Percentiles rank a stretch among this genome's conserved stretches.
phyloP scores from a whole-genome alignment of 2,113 vertebrate species.

The Abramis brama region DNA sequence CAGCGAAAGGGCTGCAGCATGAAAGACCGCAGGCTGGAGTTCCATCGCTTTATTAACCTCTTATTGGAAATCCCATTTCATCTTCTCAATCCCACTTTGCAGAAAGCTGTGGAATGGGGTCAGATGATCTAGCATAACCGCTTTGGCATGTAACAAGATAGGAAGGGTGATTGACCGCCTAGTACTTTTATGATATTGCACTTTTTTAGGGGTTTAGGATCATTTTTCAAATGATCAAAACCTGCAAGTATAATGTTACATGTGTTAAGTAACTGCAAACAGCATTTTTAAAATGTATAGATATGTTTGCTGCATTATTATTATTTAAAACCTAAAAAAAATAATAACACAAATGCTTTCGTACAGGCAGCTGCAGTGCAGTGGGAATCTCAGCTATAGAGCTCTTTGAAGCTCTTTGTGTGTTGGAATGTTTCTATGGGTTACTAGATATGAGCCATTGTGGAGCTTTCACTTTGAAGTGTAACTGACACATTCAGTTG shows the following conservation, averaged over 20 bases:
- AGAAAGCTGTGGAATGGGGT: not conserved
- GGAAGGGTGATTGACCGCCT: not conserved
- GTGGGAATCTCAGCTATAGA: not conserved
- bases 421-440: conserved; percentile 35
- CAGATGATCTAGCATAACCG: not conserved
- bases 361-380: not conserved
- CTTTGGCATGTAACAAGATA: not conserved
- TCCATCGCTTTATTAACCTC: not conserved
- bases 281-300: not conserved
- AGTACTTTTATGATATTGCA: not conserved
- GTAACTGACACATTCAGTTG: conserved; percentile 31
- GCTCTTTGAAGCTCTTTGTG: conserved; percentile 37
- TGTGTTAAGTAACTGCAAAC: not conserved
- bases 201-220: not conserved
- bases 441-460: conserved; percentile 26
- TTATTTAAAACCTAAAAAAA: too few relatives aligned
- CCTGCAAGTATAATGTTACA: not conserved
- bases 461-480: conserved; percentile 33
- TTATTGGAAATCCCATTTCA: conserved; percentile 1
- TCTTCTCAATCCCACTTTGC: not conserved
- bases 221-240: not conserved
- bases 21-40: not conserved
- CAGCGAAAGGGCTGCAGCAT: not conserved
- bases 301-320: not conserved
- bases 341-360: not conserved